Evolutionary conservation across 2,113 vertebrate genomes (phyloP), one percentile per base, ranked within the genome.

Genomic region (Forbesichthys papilliferus): DNA sequence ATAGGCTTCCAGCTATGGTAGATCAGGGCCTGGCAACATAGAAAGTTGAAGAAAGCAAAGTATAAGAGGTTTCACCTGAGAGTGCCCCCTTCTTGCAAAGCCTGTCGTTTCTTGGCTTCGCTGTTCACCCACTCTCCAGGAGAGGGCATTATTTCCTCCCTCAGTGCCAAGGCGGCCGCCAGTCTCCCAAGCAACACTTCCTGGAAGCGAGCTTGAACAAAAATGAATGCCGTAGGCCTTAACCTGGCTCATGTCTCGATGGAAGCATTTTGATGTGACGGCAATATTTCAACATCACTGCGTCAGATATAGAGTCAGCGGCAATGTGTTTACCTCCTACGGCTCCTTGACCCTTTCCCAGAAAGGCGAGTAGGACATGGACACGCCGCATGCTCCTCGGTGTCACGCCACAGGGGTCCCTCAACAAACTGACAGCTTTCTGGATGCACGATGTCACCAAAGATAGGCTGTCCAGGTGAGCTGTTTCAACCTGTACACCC

Each of bases 81-180:
- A 18, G 92, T 93, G 9, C 92, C 91, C 0, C 91, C 91, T 71
- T 93, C 92, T 63, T 92, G 91, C 12, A 93, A 79, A 34, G 91
- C 91, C 8, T 84, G 85, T 0, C 78, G 83, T 73, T 91, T 93
- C 74, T 66, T 85, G 60, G 90, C 88, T 64, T 91, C 90, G 9
- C 1, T 77, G 75, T 66, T 86, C 61, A 88, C 86, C 92, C 92
- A 93, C 12, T 93, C 88, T 33, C 66, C 69, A 10, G 92, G 85
- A 49, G 53, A 59, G 0, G 0, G 0, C 69, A 88, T 85, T 42
- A 1, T 0, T 12, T 90, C 80, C 70, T 93, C 92, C 64, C 54
- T 82, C 11, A 80, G 71, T 9, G 74, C 78, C 74, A 89, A 33
- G 14, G 75, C 80, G 52, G 66, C 67, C 0, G 78, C 79, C 64